These are phyloP conservation scores for Zoanthus gigantus DNA, from an alignment of 92 coral and sea anemone genomes.

Conservation along the genomic window DNA sequence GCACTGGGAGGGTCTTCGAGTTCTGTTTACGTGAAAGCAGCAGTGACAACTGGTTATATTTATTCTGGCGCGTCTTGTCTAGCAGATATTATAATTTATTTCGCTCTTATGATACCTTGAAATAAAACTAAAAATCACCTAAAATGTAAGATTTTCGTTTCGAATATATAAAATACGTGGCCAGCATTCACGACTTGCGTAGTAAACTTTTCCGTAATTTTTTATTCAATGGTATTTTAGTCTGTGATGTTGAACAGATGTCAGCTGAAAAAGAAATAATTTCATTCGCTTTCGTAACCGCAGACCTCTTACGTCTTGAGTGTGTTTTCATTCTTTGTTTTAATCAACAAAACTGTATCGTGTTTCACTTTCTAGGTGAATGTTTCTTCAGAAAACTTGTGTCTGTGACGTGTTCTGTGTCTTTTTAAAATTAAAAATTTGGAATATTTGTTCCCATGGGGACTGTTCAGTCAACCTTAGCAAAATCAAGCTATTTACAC, in stretches of 20 bases:
- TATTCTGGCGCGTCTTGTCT: constrained; percentile 47
- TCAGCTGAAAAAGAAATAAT: neutral
- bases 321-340: neutral
- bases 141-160: neutral
- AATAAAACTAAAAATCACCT: neutral
- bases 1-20: constrained; percentile 25
- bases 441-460: constrained; percentile 32
- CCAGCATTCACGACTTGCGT: neutral
- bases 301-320: neutral
- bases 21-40: constrained; percentile 27
- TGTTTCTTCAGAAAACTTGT: neutral
- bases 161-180: neutral
- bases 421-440: neutral
- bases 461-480: constrained; percentile 26
- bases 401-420: neutral
- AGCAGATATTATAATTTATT: constrained; percentile 14
- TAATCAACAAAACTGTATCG: neutral
- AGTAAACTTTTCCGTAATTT: constrained; percentile 12
- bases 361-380: constrained; percentile 25
- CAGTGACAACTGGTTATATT: constrained; percentile 35
- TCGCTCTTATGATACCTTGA: neutral
- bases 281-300: constrained; percentile 14
- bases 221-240: constrained; percentile 40
- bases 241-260: constrained; percentile 31
- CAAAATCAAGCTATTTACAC: neutral